These are phyloP conservation scores for Phoenoteleia sp. DNA, from an alignment of 2,888 invertebrate species.

Conservation along the genomic window DNA sequence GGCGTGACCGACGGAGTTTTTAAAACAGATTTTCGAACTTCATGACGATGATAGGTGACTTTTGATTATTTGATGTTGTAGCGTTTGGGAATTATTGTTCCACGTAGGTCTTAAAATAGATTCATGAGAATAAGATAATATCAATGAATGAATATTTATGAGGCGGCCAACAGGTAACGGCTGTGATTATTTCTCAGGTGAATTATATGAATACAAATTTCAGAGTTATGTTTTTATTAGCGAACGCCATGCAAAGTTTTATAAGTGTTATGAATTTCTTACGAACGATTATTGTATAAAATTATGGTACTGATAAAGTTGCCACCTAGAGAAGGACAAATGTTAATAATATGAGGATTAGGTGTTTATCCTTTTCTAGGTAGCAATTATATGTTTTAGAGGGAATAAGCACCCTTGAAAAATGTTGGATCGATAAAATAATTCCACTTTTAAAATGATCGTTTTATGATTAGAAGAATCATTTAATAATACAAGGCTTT, in stretches of 20 bases:
- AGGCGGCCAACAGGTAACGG: conserved; percentile 14
- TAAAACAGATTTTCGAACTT: no score
- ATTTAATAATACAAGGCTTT: no score
- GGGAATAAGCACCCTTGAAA: no score
- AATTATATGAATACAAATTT: conserved; percentile 52
- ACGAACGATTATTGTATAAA: background rate
- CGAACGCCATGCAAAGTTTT: conserved; percentile 19
- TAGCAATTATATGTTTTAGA: no score
- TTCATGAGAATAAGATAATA: conserved; percentile 30
- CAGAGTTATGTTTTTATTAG: conserved; percentile 39
- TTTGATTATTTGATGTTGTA: conserved; percentile 5
- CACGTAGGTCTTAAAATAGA: conserved; percentile 7
- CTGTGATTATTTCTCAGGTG: conserved; percentile 27
- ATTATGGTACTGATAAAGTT: no score
- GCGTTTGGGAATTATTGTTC: background rate
- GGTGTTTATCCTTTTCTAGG: no score
- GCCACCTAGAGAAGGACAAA: no score
- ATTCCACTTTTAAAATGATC: no score
- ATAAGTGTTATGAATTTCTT: conserved; percentile 14
- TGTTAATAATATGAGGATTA: no score
- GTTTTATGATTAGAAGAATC: no score
- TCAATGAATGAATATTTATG: conserved; percentile 52
- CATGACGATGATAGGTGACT: background rate
- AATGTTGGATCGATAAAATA: no score
- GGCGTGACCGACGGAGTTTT: background rate